Evolutionary conservation across 2,888 invertebrate species (phyloP), one percentile per base, ranked within the genome.

Genomic region (Sceliomorpha sp.): DNA sequence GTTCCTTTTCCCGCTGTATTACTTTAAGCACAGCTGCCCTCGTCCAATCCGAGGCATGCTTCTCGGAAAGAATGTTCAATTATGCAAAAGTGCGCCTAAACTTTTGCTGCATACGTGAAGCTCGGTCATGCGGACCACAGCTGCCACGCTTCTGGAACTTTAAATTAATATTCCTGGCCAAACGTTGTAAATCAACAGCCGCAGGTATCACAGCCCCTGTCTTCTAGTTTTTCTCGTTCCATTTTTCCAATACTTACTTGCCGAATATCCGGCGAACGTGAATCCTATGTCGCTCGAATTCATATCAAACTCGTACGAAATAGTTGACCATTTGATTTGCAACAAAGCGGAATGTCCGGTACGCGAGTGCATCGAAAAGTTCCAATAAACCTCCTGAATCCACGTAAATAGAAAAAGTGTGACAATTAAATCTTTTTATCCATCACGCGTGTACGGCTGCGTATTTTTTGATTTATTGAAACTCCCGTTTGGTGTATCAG

Each of bases 91-190:
- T 77, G 68, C 76, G 59, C 72, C 70, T 67, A 76, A 73, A 75
- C 72, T 78, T 78, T 73, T 53, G 66, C 62, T 56, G 59, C 70
- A 64, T 71, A 69, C 71, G 60, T 66, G 72, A 72, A 72, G 60
- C 67, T 64, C 58, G 71, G 50, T 48, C 63, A 55, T 72, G 72
- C 69, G 45, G 58, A 55, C 70, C 69, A 45, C 59, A 69, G 63
- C 72, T 72, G 64, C 67, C 60, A 68, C 63, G 70, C 68, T 56
- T 56, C 58, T 53, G 45, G 51, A 82, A 85, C 75, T 85, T 82
- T 80, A 77, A 83, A 84, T 85, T 84, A 85, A 83, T 84, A 84
- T 83, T 83, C 77, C 74, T 73, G 71, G 74, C 74, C 74, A 77
- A 82, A 80, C 77, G 79, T 80, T 80, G 79, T 82, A 83, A 83